Conservation (phyloP, 2,113 vertebrate genomes). For the Atrichornis clamosus region DNA sequence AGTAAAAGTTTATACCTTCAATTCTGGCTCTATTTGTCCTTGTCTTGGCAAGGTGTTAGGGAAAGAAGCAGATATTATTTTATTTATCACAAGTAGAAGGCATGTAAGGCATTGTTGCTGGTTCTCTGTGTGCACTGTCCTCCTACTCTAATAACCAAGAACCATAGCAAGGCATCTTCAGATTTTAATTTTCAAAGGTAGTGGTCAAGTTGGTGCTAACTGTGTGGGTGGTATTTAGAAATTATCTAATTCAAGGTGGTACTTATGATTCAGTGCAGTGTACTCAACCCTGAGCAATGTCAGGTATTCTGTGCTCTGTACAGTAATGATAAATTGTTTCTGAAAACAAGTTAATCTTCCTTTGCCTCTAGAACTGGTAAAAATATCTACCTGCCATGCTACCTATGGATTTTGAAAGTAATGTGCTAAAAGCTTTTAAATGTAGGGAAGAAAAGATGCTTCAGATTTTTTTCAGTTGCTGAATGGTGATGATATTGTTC, state of each 20-base stretch:
- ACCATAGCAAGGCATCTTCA: background rate
- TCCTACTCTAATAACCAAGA: background rate
- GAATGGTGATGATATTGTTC: background rate
- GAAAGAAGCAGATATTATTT: background rate
- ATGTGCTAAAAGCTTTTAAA: background rate
- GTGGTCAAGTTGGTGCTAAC: background rate
- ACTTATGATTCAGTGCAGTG: background rate
- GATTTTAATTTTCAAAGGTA: background rate
- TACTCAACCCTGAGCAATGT: background rate
- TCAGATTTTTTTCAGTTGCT: background rate
- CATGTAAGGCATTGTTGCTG: background rate
- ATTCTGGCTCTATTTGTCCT: background rate
- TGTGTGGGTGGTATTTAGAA: background rate
- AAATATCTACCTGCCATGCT: background rate
- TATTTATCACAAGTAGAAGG: background rate
- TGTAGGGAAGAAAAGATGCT: background rate
- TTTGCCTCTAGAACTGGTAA: background rate
- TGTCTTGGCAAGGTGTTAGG: background rate
- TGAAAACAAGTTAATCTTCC: background rate
- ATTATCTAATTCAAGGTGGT: background rate
- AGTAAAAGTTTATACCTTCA: background rate
- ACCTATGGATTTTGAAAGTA: background rate
- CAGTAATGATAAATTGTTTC: background rate
- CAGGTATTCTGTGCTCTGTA: background rate
- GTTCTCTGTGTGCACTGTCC: background rate